Evolutionary conservation across 2,888 invertebrate genomes (phyloP), one percentile per base, ranked within the genome.

Genomic region (Drosophila mulleri): DNA sequence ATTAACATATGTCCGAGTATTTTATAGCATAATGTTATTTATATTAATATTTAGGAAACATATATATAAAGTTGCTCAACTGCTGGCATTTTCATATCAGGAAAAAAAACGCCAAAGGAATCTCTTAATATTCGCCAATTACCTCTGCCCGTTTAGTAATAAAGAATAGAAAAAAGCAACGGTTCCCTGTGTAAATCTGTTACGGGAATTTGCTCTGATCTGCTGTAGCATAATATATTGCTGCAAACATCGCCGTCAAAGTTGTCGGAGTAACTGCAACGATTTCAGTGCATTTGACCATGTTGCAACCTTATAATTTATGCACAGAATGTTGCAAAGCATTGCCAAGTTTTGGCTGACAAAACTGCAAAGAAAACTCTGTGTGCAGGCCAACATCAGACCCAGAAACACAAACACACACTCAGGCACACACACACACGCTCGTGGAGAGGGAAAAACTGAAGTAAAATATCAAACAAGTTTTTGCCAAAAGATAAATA

Each of bases 401-500:
- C 41, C 29, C 61, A 67, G 58, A 53, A 56, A 57, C 32, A 41
- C 52, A 72, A 48, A 53, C 57, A 66, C 62, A 44, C n/a, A 37
- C 35, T n/a, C n/a, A 29, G 14, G 2, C 0, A 32, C 32, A 32
- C 32, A 32, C 61, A 67, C 53, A 42, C 37, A 48, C 29, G 18
- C 64, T 5, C 9, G 14, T 39, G 39, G 39, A 18, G 23, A 23
- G 59, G 70, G 37, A 39, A 26, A 39, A 35, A 41, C 47, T 48
- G 71, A 65, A 65, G 75, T 72, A 78, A 87, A 87, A 84, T 87
- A 87, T 87, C 84, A 87, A 82, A 76, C 84, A 84, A 84, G 84
- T 84, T 87, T 84, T 72, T 84, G 84, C 84, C 83, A 88, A 88
- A 88, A 86, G 85, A 86, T 86, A 86, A 86, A 86, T 86, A 86